Evolutionary conservation across 2,888 invertebrate species (phyloP).

Genomic region (Heliconius ethilla): DNA sequence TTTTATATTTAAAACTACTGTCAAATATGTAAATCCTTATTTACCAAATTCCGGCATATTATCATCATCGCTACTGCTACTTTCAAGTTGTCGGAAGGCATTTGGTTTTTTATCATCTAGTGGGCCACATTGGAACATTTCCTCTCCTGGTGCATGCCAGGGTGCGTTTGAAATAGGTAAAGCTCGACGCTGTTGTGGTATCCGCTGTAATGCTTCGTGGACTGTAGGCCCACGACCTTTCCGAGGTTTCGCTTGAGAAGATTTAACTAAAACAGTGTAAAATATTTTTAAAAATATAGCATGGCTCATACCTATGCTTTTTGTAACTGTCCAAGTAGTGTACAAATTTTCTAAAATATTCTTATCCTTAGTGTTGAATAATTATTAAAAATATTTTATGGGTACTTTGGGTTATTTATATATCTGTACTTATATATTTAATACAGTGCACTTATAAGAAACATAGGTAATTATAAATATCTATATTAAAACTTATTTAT

Average conservation of each 20-base stretch:
- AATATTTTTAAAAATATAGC: background rate
- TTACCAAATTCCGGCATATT: conserved; percentile 74
- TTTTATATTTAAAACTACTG: conserved; percentile 23
- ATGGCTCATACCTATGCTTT: too few relatives aligned
- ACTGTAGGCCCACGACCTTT: conserved; percentile 76
- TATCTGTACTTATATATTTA: too few relatives aligned
- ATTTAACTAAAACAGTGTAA: conserved; percentile 44
- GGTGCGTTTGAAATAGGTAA: conserved; percentile 60
- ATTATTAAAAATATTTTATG: background rate
- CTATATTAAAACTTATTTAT: background rate
- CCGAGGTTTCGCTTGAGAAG: conserved; percentile 56
- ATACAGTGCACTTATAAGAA: background rate
- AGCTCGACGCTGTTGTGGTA: conserved; percentile 67
- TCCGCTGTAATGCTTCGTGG: conserved; percentile 83
- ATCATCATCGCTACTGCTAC: conserved; percentile 76
- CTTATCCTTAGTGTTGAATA: background rate
- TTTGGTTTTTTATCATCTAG: conserved; percentile 59
- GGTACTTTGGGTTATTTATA: background rate
- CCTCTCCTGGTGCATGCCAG: conserved; percentile 80
- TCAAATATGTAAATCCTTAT: conserved; percentile 35
- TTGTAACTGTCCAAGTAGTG: background rate
- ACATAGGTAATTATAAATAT: background rate
- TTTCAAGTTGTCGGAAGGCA: conserved; percentile 64
- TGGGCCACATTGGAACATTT: conserved; percentile 73
- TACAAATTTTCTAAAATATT: background rate